Base-by-base conservation (phyloP, 2,888 invertebrate species). In the Luperina nickerlii region DNA sequence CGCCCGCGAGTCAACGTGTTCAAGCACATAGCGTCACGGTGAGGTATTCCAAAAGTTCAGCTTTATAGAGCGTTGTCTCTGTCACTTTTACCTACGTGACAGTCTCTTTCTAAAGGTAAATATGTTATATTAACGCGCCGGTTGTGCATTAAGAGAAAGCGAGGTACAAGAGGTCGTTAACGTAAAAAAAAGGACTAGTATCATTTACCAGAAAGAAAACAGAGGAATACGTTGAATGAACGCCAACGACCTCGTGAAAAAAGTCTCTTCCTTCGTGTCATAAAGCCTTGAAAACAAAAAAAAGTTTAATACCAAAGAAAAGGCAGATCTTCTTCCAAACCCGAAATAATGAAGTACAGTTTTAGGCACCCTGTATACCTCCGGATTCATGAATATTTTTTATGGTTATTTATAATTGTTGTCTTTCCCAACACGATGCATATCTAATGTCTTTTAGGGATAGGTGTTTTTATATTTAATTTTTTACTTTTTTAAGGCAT, bases 391-490 rank as follows among this genome's bases (percentile, higher is more conserved):
- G n/a, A 67, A 89, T 89, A 87, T 86, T 85, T 88, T 70, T 88
- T 85, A 79, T 94, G 92, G 89, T 93, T 91, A 90, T 94, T 92
- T 94, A 93, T 94, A 92, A 92, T 89, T 91, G 92, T 94, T 92
- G 91, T 94, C 78, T 89, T 79, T 90, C 90, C 87, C 90, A 90
- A 90, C 90, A 88, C 75, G 83, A 86, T 89, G 88, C 88, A 90
- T 89, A 88, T 90, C 88, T 87, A 81, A 83, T 70, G 71, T 87
- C 88, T 91, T 91, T 88, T 90, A 89, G 82, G 88, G 76, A 82
- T 87, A 88, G 87, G 87, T 83, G 88, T 89, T 91, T 89, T 86
- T 85, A 69, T 81, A 87, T 83, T 82, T 85, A 60, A 77, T 86
- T 86, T 72, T 85, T 79, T 79, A 87, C 69, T 27, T 84, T 87